These are phyloP conservation scores for Haplochromis vanheusdeni DNA, from an alignment of 2,113 vertebrate species.

Conservation along the genomic window DNA sequence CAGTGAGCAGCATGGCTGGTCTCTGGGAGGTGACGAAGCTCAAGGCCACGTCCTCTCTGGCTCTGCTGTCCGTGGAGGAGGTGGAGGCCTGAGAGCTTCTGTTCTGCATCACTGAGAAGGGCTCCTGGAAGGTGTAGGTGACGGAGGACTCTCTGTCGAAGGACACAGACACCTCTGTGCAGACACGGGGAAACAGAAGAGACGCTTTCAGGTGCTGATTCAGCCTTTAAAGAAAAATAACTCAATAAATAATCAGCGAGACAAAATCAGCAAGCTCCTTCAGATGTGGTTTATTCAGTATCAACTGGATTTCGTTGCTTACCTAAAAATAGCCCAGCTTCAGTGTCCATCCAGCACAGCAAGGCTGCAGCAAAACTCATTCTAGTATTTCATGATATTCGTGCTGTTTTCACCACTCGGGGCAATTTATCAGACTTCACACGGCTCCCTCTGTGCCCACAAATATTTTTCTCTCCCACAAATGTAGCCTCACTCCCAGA, in stretches of 20 bases:
- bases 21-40: conserved; percentile 83
- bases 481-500: not conserved
- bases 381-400: not conserved
- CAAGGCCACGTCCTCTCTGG: conserved; percentile 84
- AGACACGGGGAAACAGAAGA: not conserved
- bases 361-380: not conserved
- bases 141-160: conserved; percentile 87
- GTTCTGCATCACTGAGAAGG: conserved; percentile 91
- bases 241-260: not conserved
- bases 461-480: not conserved
- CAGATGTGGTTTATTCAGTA: not conserved
- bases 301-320: not conserved
- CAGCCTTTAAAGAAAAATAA: not conserved
- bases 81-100: conserved; percentile 77
- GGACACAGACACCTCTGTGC: conserved; percentile 88
- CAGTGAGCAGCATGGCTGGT: conserved; percentile 85
- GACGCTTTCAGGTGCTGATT: not conserved
- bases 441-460: not conserved
- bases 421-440: not conserved
- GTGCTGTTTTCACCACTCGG: not conserved
- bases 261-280: not conserved
- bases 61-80: conserved; percentile 76
- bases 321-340: not conserved
- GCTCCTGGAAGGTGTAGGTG: conserved; percentile 91
- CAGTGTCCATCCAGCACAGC: not conserved